Evolutionary conservation across 2,113 vertebrate genomes (phyloP).

Genomic region (Poeciliopsis retropinna): DNA sequence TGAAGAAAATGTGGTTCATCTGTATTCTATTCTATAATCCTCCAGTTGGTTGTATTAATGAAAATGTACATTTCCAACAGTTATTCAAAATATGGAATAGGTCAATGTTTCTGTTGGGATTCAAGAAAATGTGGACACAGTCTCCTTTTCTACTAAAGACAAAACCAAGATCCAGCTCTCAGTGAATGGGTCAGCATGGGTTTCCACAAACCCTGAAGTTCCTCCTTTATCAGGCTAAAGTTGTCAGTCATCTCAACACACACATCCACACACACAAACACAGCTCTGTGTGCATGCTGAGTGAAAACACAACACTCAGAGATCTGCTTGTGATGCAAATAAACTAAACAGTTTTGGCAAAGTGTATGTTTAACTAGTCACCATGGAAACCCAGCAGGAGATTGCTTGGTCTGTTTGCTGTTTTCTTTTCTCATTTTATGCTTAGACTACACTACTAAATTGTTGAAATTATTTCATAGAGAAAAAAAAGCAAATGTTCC

Average conservation of each 20-base stretch:
- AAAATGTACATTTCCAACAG: too few relatives aligned
- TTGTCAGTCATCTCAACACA: slow-evolving; percentile 26
- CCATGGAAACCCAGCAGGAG: slow-evolving; percentile 55
- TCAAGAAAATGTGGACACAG: too few relatives aligned
- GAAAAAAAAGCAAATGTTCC: not conserved
- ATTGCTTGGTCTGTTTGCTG: slow-evolving; percentile 2
- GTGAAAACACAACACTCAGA: not conserved
- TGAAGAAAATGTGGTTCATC: too few relatives aligned
- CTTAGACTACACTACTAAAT: not conserved
- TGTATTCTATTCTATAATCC: too few relatives aligned
- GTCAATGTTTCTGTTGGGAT: too few relatives aligned
- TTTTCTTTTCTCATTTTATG: slow-evolving; percentile 8
- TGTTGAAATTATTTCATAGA: not conserved
- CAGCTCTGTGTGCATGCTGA: slow-evolving; percentile 9
- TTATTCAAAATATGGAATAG: too few relatives aligned
- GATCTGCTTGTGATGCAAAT: slow-evolving; percentile 36
- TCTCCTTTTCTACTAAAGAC: not conserved
- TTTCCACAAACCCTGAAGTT: slow-evolving; percentile 25
- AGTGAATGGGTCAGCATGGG: slow-evolving; percentile 3
- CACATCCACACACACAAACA: not conserved
- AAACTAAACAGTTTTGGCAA: slow-evolving; percentile 1
- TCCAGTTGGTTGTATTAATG: too few relatives aligned
- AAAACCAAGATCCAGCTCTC: slow-evolving; percentile 15
- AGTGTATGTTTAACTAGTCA: slow-evolving; percentile 36
- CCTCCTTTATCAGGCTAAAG: slow-evolving; percentile 12